Percentiles rank a stretch among this genome's conserved stretches.
phyloP scores from a whole-genome alignment of 2,113 vertebrate genomes.

The Penelope pileata region DNA sequence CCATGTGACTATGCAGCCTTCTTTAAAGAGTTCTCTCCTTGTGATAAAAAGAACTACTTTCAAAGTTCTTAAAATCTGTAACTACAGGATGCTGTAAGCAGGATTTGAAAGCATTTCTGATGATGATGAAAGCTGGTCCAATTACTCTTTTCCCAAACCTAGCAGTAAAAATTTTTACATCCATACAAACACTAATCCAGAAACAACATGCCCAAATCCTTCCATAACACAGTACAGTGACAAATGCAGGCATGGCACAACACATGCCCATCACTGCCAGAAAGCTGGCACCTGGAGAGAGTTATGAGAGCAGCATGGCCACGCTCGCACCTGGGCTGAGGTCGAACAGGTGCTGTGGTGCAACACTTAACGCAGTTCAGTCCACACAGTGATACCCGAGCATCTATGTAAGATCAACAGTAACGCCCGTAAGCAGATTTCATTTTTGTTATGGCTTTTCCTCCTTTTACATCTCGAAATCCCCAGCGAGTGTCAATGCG shows the following conservation, averaged over 20 bases:
- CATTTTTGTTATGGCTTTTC: background rate
- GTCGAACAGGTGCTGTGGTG: background rate
- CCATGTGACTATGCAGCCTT: background rate
- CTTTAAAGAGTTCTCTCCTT: background rate
- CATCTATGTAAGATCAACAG: background rate
- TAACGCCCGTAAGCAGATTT: background rate
- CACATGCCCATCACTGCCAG: background rate
- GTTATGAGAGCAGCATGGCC: background rate
- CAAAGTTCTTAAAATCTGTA: background rate
- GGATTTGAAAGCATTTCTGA: background rate
- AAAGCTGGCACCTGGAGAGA: background rate
- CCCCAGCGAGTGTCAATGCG: rapidly evolving
- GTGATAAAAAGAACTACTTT: background rate
- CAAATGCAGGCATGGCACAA: background rate
- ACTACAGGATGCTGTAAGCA: background rate
- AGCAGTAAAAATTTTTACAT: background rate
- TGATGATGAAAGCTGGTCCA: background rate
- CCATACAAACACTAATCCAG: background rate
- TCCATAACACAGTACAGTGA: background rate
- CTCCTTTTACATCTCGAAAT: background rate
- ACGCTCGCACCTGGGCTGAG: rapidly evolving
- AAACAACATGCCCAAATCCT: background rate
- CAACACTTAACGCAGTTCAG: background rate
- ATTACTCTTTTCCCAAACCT: background rate
- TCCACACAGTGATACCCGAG: background rate